These are phyloP conservation scores for Myotis daubentonii DNA, from an alignment of 2,797 vertebrate species.

Conservation along the genomic window DNA sequence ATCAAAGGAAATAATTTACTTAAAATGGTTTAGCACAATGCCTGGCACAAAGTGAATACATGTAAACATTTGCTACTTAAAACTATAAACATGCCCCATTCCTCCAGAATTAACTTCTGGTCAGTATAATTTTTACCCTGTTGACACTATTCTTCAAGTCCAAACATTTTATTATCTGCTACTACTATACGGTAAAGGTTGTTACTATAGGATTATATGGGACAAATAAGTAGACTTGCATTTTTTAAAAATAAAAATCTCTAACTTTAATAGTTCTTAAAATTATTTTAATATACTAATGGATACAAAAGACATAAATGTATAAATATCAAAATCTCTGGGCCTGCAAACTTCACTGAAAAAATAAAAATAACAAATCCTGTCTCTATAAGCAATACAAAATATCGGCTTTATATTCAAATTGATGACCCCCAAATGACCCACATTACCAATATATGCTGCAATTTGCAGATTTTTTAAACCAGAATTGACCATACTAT, in stretches of 20 bases:
- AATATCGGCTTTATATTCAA: background rate
- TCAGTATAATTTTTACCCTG: background rate
- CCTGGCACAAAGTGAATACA: background rate
- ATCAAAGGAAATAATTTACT: background rate
- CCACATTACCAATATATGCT: background rate
- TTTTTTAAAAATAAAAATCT: slow-evolving; percentile 25
- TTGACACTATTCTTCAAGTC: slow-evolving; percentile 7
- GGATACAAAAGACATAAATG: background rate
- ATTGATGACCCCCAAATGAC: background rate
- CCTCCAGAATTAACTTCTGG: background rate
- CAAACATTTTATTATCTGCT: background rate
- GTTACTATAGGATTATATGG: background rate
- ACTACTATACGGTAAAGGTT: background rate
- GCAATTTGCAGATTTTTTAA: background rate
- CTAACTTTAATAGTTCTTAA: background rate
- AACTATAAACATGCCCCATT: slow-evolving; percentile 4
- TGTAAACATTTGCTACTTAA: background rate
- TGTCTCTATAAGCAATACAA: background rate
- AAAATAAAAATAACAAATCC: background rate
- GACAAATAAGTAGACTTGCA: background rate
- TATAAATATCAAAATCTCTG: background rate
- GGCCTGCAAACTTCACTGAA: background rate
- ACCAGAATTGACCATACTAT: background rate
- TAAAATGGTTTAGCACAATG: background rate
- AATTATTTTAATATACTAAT: background rate